Percentiles rank a stretch among this genome's conserved stretches.
These are phyloP conservation scores for Malacoraja senta DNA, from an alignment of 2,797 vertebrate species.

Conservation along the genomic window DNA sequence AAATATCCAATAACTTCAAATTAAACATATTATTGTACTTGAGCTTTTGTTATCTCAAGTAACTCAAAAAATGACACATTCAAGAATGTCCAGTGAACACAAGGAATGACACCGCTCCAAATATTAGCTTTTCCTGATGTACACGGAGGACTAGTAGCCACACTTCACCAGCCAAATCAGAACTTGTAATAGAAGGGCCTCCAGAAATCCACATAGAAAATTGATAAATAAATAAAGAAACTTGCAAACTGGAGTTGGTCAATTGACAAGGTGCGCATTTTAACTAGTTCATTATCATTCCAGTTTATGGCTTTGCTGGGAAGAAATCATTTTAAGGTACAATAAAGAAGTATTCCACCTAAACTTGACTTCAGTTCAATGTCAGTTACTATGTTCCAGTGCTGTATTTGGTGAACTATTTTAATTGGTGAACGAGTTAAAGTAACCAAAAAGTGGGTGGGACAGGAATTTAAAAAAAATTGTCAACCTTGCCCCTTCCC, in stretches of 20 bases:
- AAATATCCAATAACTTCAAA: slow-evolving; percentile 26
- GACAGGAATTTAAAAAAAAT: background rate
- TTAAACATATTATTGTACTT: slow-evolving; percentile 18
- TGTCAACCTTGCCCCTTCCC: background rate
- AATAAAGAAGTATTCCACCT: background rate
- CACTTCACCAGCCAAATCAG: slow-evolving; percentile 36
- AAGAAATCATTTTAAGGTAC: background rate
- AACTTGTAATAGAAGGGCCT: slow-evolving; percentile 37
- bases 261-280: slow-evolving; percentile 17
- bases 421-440: background rate
- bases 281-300: background rate
- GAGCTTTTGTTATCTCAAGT: slow-evolving; percentile 19
- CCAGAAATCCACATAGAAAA: slow-evolving; percentile 29
- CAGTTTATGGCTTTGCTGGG: background rate
- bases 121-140: background rate
- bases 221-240: slow-evolving; percentile 10
- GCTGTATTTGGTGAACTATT: background rate
- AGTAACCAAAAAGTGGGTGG: background rate
- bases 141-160: slow-evolving; percentile 36
- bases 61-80: background rate
- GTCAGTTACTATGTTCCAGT: background rate
- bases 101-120: background rate
- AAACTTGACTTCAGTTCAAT: background rate
- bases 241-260: background rate
- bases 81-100: background rate